Percentiles rank a stretch among this genome's conserved stretches.
Conservation (phyloP, 2,113 vertebrate species). For the Trematocara stigmaticum region DNA sequence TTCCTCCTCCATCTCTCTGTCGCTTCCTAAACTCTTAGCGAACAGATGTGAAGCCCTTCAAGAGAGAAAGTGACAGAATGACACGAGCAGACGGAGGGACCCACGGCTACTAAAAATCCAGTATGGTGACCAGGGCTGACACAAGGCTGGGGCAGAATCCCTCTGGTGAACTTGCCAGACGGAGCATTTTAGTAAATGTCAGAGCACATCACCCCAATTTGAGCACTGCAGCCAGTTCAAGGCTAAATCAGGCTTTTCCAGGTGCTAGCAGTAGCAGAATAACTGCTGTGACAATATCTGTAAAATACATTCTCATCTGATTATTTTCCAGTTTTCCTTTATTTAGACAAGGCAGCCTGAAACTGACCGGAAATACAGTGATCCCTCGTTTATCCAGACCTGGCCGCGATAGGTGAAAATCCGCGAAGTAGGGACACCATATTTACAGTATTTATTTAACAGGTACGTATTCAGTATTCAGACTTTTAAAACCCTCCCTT, state of each 20-base stretch:
- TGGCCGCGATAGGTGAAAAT: too few relatives aligned
- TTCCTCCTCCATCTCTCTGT: constrained; percentile 7
- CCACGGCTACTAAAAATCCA: neutral
- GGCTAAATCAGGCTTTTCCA: neutral
- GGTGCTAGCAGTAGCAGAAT: neutral
- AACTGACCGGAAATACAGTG: neutral
- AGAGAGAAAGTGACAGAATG: constrained; percentile 17
- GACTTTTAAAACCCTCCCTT: too few relatives aligned
- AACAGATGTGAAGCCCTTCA: constrained; percentile 15
- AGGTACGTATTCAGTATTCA: too few relatives aligned
- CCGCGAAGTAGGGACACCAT: too few relatives aligned
- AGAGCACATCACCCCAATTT: neutral
- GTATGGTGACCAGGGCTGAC: neutral
- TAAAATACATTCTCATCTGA: neutral
- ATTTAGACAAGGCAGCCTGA: neutral
- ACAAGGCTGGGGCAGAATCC: neutral
- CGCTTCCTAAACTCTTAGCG: neutral
- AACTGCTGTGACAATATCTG: neutral
- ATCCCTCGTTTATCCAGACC: too few relatives aligned
- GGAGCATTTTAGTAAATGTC: neutral
- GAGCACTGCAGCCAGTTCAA: neutral
- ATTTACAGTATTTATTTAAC: too few relatives aligned
- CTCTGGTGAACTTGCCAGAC: neutral
- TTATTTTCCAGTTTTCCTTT: neutral
- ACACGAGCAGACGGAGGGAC: neutral